Evolutionary conservation across 2,113 vertebrate species (phyloP).

Genomic region (Nannospalax galili): DNA sequence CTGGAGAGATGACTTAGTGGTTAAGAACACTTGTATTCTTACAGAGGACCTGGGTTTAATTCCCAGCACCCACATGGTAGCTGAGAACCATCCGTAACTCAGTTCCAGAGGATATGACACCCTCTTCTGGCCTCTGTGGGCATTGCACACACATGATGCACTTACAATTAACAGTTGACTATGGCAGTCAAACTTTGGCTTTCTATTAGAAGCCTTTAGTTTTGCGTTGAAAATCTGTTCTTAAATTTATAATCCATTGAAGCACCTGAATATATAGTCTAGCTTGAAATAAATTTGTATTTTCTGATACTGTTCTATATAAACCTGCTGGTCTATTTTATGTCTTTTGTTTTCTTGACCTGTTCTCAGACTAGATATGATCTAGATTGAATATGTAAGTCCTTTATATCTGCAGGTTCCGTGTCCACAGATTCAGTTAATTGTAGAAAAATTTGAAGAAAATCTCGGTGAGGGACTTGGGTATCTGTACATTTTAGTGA

Average conservation of each 20-base stretch:
- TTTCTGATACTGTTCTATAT: constrained; percentile 16
- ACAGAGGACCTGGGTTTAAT: too few relatives aligned
- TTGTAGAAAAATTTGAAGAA: background rate
- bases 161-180: background rate
- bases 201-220: background rate
- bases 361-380: background rate
- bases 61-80: too few relatives aligned
- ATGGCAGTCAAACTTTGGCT: background rate
- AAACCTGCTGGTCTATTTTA: background rate
- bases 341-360: background rate
- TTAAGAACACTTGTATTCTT: too few relatives aligned
- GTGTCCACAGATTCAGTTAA: background rate
- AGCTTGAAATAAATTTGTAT: background rate
- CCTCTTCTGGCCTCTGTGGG: too few relatives aligned
- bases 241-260: constrained; percentile 30
- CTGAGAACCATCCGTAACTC: too few relatives aligned
- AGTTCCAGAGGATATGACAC: too few relatives aligned
- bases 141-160: too few relatives aligned
- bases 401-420: background rate
- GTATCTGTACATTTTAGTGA: background rate
- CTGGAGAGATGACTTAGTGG: too few relatives aligned
- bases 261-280: constrained; percentile 25
- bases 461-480: background rate
- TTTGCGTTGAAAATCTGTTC: constrained; percentile 26
- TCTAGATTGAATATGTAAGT: background rate